Percentiles rank a stretch among this genome's conserved stretches.
Evolutionary conservation across 2,797 vertebrate species (phyloP).

Genomic region (Sebastes hopkinsi): DNA sequence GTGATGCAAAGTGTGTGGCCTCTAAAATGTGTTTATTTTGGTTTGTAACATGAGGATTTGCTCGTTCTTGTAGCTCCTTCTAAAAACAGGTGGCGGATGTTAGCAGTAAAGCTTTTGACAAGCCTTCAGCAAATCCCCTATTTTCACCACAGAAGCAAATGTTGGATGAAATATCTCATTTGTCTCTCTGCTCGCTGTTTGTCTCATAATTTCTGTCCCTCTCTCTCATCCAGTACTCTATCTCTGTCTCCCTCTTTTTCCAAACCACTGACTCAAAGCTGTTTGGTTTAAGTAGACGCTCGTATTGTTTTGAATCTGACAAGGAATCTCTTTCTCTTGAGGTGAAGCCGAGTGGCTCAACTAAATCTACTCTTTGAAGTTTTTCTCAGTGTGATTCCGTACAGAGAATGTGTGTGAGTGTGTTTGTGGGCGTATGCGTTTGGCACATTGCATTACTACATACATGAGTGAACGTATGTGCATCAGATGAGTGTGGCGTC

Average conservation of each 20-base stretch:
- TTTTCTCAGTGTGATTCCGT: conserved; percentile 4
- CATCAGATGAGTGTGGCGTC: conserved; percentile 12
- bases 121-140: conserved; percentile 21
- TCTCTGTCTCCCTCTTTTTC: neutral
- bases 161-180: conserved; percentile 29
- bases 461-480: conserved; percentile 33
- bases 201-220: neutral
- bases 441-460: conserved; percentile 35
- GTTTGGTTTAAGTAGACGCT: neutral
- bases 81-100: conserved; percentile 41
- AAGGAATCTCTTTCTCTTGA: conserved; percentile 31
- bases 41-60: conserved; percentile 24
- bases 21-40: conserved; percentile 1
- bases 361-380: conserved; percentile 33
- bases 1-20: neutral
- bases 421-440: conserved; percentile 23
- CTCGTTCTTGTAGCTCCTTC: conserved; percentile 8
- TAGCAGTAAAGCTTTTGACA: conserved; percentile 21
- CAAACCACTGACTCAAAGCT: conserved; percentile 20
- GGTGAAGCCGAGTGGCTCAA: conserved; percentile 12
- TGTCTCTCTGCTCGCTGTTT: conserved; percentile 11
- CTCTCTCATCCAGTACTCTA: neutral
- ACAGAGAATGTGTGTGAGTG: neutral
- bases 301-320: conserved; percentile 4
- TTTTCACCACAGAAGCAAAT: conserved; percentile 35